Evolutionary conservation across 53 echinoderm and acorn worm genomes (phyloP).

Genomic region (Actinopyga echinites): DNA sequence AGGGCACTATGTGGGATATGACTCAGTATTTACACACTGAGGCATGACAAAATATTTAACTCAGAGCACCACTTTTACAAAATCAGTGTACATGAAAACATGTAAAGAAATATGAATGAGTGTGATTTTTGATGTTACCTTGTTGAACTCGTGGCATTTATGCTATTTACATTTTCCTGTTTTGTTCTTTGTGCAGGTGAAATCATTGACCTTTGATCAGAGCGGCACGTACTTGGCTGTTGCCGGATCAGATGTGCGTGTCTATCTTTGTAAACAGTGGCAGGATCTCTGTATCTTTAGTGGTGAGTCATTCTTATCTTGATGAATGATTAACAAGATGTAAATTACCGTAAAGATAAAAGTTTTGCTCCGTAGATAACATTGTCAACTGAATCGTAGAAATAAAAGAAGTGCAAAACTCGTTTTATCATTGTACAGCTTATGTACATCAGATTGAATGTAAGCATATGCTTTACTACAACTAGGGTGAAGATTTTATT

Average conservation of each 20-base stretch:
- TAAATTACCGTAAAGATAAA: too few relatives aligned
- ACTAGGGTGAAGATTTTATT: too few relatives aligned
- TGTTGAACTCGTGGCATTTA: not conserved
- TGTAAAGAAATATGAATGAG: not conserved
- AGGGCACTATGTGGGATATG: too few relatives aligned
- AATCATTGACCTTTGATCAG: constrained; percentile 97
- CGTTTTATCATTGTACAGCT: too few relatives aligned
- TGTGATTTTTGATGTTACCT: not conserved
- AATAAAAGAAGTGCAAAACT: too few relatives aligned
- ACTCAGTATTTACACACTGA: too few relatives aligned
- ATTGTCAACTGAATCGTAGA: too few relatives aligned
- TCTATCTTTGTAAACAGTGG: constrained; percentile 96
- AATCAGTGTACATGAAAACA: not conserved
- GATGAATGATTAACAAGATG: too few relatives aligned
- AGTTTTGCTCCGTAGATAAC: too few relatives aligned
- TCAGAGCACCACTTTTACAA: not conserved
- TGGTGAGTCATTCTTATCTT: constrained; percentile 58
- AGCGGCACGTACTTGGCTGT: constrained; percentile 96
- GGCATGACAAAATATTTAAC: too few relatives aligned
- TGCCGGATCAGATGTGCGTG: constrained; percentile 86
- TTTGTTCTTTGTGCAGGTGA: constrained; percentile 69
- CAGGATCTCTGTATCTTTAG: constrained; percentile 86
- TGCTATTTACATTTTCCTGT: not conserved
- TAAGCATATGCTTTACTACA: too few relatives aligned
- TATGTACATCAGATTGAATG: too few relatives aligned